A percentile compares a stretch with the other conserved stretches of the same genome.
phyloP scores from a whole-genome alignment of 2,888 invertebrate genomes.

The Thera obeliscata region DNA sequence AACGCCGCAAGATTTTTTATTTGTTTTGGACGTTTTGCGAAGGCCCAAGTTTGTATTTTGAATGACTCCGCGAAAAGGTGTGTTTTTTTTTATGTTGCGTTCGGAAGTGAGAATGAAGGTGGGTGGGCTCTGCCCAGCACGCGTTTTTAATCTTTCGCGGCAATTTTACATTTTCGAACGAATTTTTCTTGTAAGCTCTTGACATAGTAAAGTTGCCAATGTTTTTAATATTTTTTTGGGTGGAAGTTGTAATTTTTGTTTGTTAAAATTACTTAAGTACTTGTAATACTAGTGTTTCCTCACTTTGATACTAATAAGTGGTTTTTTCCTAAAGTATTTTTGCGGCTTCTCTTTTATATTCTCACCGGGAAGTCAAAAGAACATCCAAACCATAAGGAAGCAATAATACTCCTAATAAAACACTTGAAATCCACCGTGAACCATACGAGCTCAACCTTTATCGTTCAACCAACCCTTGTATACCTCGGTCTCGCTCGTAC shows the following conservation, averaged over 20 bases:
- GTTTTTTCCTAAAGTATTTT: not conserved
- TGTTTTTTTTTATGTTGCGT: slow-evolving; percentile 25
- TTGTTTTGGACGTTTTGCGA: slow-evolving; percentile 45
- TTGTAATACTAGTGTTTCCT: too few relatives aligned
- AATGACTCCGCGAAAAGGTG: slow-evolving; percentile 44
- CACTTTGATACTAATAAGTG: too few relatives aligned
- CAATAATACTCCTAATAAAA: slow-evolving; percentile 71
- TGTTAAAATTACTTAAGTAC: too few relatives aligned
- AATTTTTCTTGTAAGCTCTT: not conserved
- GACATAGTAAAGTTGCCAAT: too few relatives aligned
- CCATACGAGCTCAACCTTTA: slow-evolving; percentile 60
- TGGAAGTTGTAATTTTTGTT: not conserved
- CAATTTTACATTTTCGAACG: slow-evolving; percentile 36
- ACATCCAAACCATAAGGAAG: slow-evolving; percentile 56
- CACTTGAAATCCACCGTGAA: slow-evolving; percentile 60
- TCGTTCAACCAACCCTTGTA: slow-evolving; percentile 64
- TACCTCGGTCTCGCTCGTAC: slow-evolving; percentile 43
- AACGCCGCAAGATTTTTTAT: slow-evolving; percentile 33
- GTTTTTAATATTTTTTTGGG: not conserved
- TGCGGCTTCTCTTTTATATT: slow-evolving; percentile 12
- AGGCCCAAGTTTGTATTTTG: slow-evolving; percentile 48
- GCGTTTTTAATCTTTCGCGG: slow-evolving; percentile 28
- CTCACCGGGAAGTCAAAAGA: slow-evolving; percentile 49
- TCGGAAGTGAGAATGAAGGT: slow-evolving; percentile 53
- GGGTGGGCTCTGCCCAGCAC: slow-evolving; percentile 54